Conservation (phyloP, 1,140 invertebrate genomes). For the Hylyphantes graminicola region DNA sequence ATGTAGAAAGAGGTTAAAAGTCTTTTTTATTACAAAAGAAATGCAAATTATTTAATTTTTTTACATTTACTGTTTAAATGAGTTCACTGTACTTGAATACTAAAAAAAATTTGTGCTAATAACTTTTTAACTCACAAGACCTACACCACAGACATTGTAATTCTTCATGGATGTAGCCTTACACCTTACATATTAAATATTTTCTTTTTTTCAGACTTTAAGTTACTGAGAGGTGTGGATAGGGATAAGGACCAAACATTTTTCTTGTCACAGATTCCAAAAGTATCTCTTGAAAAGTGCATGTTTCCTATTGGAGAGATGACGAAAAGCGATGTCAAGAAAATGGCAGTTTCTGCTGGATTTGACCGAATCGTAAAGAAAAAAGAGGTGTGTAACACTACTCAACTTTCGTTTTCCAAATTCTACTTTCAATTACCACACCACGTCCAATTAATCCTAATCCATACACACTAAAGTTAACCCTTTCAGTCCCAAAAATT, state of each 20-base stretch:
- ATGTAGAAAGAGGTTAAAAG: too few relatives aligned
- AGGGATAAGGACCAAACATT: conserved; percentile 93
- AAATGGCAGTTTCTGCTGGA: conserved; percentile 79
- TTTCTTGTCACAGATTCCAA: conserved; percentile 87
- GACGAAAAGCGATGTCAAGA: conserved; percentile 82
- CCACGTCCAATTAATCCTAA: not conserved
- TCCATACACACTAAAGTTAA: too few relatives aligned
- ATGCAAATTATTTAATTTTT: too few relatives aligned
- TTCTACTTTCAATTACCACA: conserved; percentile 10
- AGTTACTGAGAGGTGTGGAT: conserved; percentile 80
- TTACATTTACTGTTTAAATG: too few relatives aligned
- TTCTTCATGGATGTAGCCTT: not conserved
- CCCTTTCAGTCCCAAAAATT: too few relatives aligned
- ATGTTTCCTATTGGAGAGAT: conserved; percentile 92
- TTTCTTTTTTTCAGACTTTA: conserved; percentile 69
- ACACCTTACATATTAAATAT: not conserved
- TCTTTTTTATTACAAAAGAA: too few relatives aligned
- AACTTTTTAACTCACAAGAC: too few relatives aligned
- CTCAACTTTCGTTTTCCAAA: too few relatives aligned
- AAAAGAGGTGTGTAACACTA: conserved; percentile 73
- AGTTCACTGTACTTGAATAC: too few relatives aligned
- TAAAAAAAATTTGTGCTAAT: too few relatives aligned
- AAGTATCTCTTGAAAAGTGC: conserved; percentile 79
- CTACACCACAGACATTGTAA: too few relatives aligned
- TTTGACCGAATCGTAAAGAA: conserved; percentile 82